Evolutionary conservation across 2,888 invertebrate species (phyloP).

Genomic region (Apodemia hepburni): DNA sequence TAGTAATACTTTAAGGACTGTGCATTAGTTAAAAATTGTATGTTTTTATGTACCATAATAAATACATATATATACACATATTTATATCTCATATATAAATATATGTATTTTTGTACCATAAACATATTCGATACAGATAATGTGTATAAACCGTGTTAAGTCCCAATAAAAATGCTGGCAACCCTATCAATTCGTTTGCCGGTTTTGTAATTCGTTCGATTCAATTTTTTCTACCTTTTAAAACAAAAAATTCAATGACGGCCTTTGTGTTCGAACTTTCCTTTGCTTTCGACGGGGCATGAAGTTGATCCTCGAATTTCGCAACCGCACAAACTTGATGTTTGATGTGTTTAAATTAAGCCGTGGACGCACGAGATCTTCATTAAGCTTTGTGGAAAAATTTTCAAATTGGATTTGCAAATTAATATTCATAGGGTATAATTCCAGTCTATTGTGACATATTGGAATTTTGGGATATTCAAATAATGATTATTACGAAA

Average conservation of each 20-base stretch:
- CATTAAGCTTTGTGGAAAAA: conserved; percentile 44
- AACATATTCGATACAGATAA: background rate
- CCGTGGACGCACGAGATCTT: conserved; percentile 35
- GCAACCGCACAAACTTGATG: conserved; percentile 60
- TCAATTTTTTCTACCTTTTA: conserved; percentile 63
- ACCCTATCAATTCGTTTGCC: conserved; percentile 50
- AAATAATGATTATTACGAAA: background rate
- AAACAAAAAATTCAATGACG: conserved; percentile 59
- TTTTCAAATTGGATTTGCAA: conserved; percentile 32
- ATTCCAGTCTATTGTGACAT: background rate
- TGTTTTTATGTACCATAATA: no score
- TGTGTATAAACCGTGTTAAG: background rate
- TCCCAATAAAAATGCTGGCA: conserved; percentile 32
- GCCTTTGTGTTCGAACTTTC: conserved; percentile 66
- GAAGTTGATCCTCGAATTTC: conserved; percentile 66
- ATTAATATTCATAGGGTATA: conserved; percentile 41
- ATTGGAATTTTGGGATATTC: background rate
- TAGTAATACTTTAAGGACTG: no score
- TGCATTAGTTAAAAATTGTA: background rate
- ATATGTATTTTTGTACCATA: background rate
- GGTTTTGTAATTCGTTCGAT: conserved; percentile 67
- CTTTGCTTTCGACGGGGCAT: conserved; percentile 64
- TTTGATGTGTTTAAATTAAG: conserved; percentile 63
- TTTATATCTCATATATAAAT: no score
- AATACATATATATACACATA: no score